Conservation (phyloP, 1,140 invertebrate genomes). For the Aphelinus atriplicis region DNA sequence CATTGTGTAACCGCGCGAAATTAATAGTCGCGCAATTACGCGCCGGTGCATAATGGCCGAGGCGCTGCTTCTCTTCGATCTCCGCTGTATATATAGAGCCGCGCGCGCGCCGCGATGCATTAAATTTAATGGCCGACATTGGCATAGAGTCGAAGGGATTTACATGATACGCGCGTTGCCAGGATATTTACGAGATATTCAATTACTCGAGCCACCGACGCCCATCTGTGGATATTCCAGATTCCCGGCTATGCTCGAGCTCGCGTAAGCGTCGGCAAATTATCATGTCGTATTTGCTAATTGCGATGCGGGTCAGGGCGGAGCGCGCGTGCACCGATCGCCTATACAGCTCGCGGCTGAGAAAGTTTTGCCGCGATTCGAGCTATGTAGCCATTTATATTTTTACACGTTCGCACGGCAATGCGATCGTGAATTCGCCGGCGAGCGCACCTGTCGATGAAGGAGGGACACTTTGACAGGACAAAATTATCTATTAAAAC, state of each 20-base stretch:
- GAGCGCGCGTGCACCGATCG: too few species aligned
- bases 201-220: constrained; percentile 31
- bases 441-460: too few species aligned
- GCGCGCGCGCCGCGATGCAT: constrained; percentile 22
- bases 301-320: neutral
- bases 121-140: constrained; percentile 40
- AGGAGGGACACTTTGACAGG: too few species aligned
- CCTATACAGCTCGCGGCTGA: too few species aligned
- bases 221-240: neutral
- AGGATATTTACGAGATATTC: constrained; percentile 20
- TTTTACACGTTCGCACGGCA: too few species aligned
- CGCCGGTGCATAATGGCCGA: constrained; percentile 41
- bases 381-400: too few species aligned
- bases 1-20: constrained; percentile 35
- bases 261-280: constrained; percentile 17
- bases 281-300: constrained; percentile 5
- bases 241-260: neutral
- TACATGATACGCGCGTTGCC: constrained; percentile 25
- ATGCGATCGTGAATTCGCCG: too few species aligned
- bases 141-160: constrained; percentile 12
- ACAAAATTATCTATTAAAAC: too few species aligned
- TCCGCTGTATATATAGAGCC: constrained; percentile 41
- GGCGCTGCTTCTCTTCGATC: constrained; percentile 36
- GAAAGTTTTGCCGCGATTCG: too few species aligned
- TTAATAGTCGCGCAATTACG: constrained; percentile 38